phyloP scores from a whole-genome alignment of 2,797 vertebrate species.

The Nasua narica region DNA sequence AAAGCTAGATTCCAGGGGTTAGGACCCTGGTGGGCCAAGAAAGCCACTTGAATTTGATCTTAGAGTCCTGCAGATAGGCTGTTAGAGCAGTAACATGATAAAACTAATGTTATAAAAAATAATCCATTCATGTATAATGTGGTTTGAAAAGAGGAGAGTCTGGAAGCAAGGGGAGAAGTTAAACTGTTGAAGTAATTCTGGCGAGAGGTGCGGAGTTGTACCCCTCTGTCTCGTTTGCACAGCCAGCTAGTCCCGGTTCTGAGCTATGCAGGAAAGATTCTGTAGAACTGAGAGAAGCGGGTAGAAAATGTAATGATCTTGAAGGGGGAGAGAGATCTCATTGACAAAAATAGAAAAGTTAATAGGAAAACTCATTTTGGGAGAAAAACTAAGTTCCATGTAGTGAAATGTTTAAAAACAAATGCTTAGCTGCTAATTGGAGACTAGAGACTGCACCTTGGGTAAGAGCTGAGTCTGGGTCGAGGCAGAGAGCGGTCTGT shows the following conservation, averaged over 20 bases:
- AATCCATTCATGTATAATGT: neutral
- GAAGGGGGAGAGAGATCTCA: neutral
- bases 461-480: neutral
- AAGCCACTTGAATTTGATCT: neutral
- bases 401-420: neutral
- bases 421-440: neutral
- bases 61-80: neutral
- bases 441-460: conserved; percentile 17
- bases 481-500: neutral
- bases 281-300: neutral
- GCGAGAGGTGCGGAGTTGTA: neutral
- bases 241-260: neutral
- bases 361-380: neutral
- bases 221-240: neutral
- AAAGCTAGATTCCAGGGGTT: neutral
- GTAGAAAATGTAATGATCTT: neutral
- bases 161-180: conserved; percentile 19
- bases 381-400: neutral
- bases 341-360: conserved; percentile 5
- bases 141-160: neutral
- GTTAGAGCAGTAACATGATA: neutral
- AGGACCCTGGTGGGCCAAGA: neutral
- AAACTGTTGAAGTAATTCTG: conserved; percentile 34
- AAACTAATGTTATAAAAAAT: conserved; percentile 6
- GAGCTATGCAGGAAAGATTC: neutral